These are phyloP conservation scores for Parascotia fuliginaria DNA, from an alignment of 2,888 invertebrate species.

Conservation along the genomic window DNA sequence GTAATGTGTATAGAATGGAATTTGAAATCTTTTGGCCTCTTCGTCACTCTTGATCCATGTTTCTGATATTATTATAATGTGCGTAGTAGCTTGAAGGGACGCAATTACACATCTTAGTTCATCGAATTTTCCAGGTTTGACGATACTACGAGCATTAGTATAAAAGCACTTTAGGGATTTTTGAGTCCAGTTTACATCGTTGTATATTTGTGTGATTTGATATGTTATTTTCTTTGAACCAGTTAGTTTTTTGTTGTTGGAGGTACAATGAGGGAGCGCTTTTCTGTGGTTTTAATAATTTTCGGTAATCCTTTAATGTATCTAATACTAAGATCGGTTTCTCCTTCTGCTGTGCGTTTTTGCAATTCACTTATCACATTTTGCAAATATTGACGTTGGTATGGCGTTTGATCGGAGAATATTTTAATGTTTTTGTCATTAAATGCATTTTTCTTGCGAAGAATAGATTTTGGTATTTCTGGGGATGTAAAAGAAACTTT, in stretches of 20 bases:
- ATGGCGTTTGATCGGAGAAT: slow-evolving; percentile 4
- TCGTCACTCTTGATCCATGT: slow-evolving; percentile 10
- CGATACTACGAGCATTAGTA: slow-evolving; percentile 1
- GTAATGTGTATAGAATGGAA: slow-evolving; percentile 7
- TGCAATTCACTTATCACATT: background rate
- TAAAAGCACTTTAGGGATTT: slow-evolving; percentile 5
- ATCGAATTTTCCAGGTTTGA: slow-evolving; percentile 2
- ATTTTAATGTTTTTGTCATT: slow-evolving; percentile 1
- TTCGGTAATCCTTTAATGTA: background rate
- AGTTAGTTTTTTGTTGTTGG: background rate
- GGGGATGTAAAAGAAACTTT: too few relatives aligned
- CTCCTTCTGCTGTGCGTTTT: background rate
- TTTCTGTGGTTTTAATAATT: background rate
- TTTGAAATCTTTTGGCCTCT: slow-evolving; percentile 6
- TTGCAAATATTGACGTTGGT: slow-evolving; percentile 5
- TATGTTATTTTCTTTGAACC: too few relatives aligned
- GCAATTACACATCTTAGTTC: slow-evolving; percentile 6
- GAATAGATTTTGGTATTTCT: too few relatives aligned
- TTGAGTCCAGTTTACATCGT: background rate
- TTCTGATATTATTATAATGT: slow-evolving; percentile 9
- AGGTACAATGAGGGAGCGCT: too few relatives aligned
- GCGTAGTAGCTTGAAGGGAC: background rate
- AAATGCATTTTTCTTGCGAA: background rate
- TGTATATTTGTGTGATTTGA: too few relatives aligned
- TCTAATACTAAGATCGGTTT: slow-evolving; percentile 2